Percentiles rank a stretch among this genome's conserved stretches.
These are phyloP conservation scores for Amphipoea lucens DNA, from an alignment of 2,888 invertebrate species.

Conservation along the genomic window DNA sequence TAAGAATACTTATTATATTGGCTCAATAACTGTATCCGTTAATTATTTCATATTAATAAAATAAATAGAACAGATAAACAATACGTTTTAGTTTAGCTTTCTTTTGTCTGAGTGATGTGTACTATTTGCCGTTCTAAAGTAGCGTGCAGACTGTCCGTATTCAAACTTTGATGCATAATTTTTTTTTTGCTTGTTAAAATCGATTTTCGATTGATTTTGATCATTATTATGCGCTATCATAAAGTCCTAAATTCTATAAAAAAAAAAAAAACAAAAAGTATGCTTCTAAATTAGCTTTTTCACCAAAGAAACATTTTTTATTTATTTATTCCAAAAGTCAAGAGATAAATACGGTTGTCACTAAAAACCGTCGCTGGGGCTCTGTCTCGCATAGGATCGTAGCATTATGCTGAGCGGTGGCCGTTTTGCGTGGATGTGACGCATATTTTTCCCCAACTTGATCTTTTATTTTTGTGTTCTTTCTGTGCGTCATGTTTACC, in stretches of 20 bases:
- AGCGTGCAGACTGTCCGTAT: conserved; percentile 21
- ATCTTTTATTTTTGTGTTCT: background rate
- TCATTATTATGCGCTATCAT: background rate
- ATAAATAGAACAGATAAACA: conserved; percentile 48
- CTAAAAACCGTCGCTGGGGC: background rate
- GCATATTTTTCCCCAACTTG: background rate
- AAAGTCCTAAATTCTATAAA: background rate
- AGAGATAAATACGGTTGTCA: background rate
- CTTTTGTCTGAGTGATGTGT: conserved; percentile 52
- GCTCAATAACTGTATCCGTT: conserved; percentile 8
- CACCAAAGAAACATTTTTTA: no score
- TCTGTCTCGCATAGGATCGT: background rate
- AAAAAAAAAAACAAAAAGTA: background rate
- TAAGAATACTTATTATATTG: conserved; percentile 10
- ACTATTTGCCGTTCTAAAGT: conserved; percentile 26
- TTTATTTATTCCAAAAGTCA: background rate
- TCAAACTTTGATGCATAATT: background rate
- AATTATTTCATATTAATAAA: conserved; percentile 26
- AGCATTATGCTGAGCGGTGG: background rate
- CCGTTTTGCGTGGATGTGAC: background rate
- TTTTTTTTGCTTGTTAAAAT: background rate
- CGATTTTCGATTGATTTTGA: background rate
- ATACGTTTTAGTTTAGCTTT: conserved; percentile 51
- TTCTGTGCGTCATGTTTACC: no score
- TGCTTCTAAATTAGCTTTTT: background rate